These are phyloP conservation scores for Coracias cyanogaster DNA, from an alignment of 2,797 vertebrate species.

Conservation along the genomic window DNA sequence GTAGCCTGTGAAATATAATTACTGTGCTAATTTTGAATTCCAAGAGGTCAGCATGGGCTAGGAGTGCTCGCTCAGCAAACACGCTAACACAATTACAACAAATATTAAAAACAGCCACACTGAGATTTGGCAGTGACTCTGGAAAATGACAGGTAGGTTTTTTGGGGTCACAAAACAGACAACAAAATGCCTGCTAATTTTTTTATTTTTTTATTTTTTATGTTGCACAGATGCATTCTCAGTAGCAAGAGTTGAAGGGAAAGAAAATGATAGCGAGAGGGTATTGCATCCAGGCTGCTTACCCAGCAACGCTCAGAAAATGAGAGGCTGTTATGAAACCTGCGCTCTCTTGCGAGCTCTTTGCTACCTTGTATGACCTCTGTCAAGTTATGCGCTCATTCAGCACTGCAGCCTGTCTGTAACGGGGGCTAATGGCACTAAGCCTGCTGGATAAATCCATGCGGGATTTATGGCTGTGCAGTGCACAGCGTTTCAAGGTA, in stretches of 20 bases:
- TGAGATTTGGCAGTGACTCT: constrained; percentile 14
- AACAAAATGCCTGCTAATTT: not conserved
- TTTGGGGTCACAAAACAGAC: not conserved
- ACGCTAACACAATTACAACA: not conserved
- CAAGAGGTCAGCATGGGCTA: constrained; percentile 57
- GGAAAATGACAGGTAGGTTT: constrained; percentile 19
- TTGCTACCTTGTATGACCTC: constrained; percentile 65
- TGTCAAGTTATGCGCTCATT: constrained; percentile 12
- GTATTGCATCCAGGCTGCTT: not conserved
- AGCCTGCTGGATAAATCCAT: constrained; percentile 42
- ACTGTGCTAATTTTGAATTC: constrained; percentile 76
- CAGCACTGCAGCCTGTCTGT: constrained; percentile 15
- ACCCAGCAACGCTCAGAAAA: not conserved
- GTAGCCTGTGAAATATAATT: constrained; percentile 76
- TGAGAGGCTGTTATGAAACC: constrained; percentile 25
- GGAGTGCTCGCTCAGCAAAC: constrained; percentile 40
- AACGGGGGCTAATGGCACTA: constrained; percentile 3
- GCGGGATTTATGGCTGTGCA: constrained; percentile 40
- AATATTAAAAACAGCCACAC: not conserved
- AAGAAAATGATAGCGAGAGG: not conserved
- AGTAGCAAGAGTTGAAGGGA: not conserved
- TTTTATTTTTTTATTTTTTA: not conserved
- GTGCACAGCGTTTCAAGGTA: not conserved
- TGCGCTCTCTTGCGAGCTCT: not conserved
- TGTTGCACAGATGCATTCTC: not conserved